These are phyloP conservation scores for Oriolus oriolus DNA, from an alignment of 2,113 vertebrate genomes.

Conservation along the genomic window DNA sequence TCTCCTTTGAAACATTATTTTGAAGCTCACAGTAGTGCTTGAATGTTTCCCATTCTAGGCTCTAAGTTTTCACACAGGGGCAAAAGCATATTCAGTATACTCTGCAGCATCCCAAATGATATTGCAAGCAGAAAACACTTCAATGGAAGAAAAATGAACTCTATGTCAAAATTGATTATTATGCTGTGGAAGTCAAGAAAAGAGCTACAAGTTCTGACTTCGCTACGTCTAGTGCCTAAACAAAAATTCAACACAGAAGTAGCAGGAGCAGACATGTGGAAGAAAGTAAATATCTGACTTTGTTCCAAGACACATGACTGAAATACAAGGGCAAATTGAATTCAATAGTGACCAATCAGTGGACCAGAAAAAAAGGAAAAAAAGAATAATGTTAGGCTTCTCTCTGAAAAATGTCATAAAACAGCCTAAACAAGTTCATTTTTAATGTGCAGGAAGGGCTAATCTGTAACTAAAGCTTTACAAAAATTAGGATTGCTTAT, in stretches of 20 bases:
- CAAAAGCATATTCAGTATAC: not conserved
- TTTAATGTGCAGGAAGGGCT: not conserved
- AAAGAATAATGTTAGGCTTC: not conserved
- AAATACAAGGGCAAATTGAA: slow-evolving; percentile 23
- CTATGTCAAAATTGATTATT: slow-evolving; percentile 33
- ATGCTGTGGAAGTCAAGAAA: slow-evolving; percentile 16
- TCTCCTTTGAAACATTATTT: not conserved
- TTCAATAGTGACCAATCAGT: not conserved
- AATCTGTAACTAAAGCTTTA: slow-evolving; percentile 14
- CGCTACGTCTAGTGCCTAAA: not conserved
- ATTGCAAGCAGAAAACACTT: slow-evolving; percentile 9
- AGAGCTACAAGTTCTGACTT: slow-evolving; percentile 22
- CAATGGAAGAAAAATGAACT: slow-evolving; percentile 11
- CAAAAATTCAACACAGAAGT: not conserved
- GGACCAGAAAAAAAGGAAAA: not conserved
- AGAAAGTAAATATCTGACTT: slow-evolving; percentile 3
- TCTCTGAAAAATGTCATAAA: not conserved
- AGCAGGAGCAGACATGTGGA: not conserved
- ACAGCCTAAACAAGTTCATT: not conserved
- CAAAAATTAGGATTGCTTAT: not conserved
- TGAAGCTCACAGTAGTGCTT: not conserved
- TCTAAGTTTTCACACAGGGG: slow-evolving; percentile 17
- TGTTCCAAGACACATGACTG: not conserved
- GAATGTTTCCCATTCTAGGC: slow-evolving; percentile 9
- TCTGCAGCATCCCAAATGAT: slow-evolving; percentile 28